Conservation (phyloP, 2,113 vertebrate species). For the Todiramphus saurophagus region DNA sequence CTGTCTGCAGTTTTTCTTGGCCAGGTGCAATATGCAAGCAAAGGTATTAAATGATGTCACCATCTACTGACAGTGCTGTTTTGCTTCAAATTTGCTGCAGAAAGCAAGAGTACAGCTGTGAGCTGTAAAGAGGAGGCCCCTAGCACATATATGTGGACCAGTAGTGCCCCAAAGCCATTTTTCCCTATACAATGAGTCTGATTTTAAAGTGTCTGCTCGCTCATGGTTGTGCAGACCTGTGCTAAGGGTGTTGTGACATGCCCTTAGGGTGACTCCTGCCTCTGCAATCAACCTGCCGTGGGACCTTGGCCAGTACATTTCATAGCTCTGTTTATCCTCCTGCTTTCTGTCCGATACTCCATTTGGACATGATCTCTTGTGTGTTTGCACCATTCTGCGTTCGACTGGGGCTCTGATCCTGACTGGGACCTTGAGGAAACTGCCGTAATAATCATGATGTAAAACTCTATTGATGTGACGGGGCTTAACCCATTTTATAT, state of each 20-base stretch:
- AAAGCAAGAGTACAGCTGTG: not conserved
- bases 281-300: not conserved
- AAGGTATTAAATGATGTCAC: not conserved
- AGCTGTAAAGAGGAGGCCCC: not conserved
- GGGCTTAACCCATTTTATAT: not conserved
- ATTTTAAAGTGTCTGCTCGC: not conserved
- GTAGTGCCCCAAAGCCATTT: not conserved
- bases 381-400: not conserved
- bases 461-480: not conserved
- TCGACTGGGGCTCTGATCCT: not conserved
- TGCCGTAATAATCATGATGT: not conserved
- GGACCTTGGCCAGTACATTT: not conserved
- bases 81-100: not conserved
- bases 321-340: not conserved
- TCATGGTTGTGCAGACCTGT: not conserved
- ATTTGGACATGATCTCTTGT: not conserved
- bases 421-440: not conserved
- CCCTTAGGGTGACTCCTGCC: not conserved
- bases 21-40: not conserved
- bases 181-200: not conserved
- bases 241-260: not conserved
- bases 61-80: not conserved
- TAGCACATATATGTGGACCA: rapidly evolving
- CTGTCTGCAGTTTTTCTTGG: not conserved
- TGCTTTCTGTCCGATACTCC: not conserved